Base-by-base conservation (phyloP, 1,140 invertebrate species). In the Atopsyche davidsoni region DNA sequence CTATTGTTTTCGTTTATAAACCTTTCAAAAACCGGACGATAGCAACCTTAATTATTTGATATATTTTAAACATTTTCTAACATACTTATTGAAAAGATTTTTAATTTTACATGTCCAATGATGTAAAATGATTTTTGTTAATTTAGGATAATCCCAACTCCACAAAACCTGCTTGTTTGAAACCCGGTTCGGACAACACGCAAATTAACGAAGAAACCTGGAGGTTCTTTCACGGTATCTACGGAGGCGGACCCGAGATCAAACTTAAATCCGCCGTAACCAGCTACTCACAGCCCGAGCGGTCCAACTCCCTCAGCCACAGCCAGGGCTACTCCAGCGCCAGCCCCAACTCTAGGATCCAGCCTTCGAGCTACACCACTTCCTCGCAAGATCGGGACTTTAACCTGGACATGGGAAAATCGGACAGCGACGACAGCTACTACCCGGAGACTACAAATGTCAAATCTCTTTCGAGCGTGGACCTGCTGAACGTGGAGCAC, bases 241-340 rank as follows among this genome's bases (percentile, higher is more conserved):
- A 96, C 62, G 85, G 87, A 18, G 91, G 92, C 11, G 91, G 91
- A 1, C 91, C 91, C 1, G 88, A 91, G 63, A 70, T 92, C 2
- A 59, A 65, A 21, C 63, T 79, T 0, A 64, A 64, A 16, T 62
- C 66, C 32, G 64, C 69, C 2, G 62, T 60, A 25, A 60, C 47
- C 28, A n/a, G 55, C 44, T n/a, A 34, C 28, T 11, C 11, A 32
- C 2, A 46, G 25, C 24, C 44, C n/a, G 13, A 43, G 23, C 13
- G 10, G 23, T 18, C 2, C 41, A 34, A 19, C 31, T 23, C 34
- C 19, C 40, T 49, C 45, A 50, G 50, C 54, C 11, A 46, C 53
- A 32, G 17, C 6, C 45, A 60, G 2, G 22, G 54, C 7, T 21
- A 25, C 13, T n/a, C n/a, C 53, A 32, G 17, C 6, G 42, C 59